Percentiles rank a stretch among this genome's conserved stretches.
These are phyloP conservation scores for Popillia japonica DNA, from an alignment of 1,140 invertebrate genomes.

Conservation along the genomic window DNA sequence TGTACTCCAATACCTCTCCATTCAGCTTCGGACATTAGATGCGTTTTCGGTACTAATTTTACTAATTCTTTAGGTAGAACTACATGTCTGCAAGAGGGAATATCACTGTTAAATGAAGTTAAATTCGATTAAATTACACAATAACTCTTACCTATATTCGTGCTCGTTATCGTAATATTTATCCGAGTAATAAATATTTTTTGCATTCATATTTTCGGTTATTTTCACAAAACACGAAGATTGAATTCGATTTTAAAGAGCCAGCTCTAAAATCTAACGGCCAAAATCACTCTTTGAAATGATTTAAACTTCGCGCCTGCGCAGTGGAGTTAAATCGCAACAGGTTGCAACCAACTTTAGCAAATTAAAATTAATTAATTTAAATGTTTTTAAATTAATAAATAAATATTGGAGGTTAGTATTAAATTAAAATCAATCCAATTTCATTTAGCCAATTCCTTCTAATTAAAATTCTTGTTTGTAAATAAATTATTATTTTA, in stretches of 20 bases:
- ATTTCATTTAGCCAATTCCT: not conserved
- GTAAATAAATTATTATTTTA: no score
- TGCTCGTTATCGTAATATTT: slow-evolving; percentile 90
- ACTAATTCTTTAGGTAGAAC: slow-evolving; percentile 90
- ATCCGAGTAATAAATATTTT: slow-evolving; percentile 79
- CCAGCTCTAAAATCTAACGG: no score
- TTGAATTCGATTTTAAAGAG: no score
- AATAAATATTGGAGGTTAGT: no score
- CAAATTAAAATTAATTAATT: not conserved
- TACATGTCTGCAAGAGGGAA: slow-evolving; percentile 80
- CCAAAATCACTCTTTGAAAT: no score
- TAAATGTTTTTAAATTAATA: no score
- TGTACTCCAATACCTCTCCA: slow-evolving; percentile 93
- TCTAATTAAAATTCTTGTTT: no score
- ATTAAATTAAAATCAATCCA: not conserved
- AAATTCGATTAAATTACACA: no score
- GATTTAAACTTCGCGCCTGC: not conserved
- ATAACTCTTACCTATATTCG: slow-evolving; percentile 77
- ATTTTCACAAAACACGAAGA: no score
- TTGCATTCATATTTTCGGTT: slow-evolving; percentile 49
- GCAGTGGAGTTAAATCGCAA: not conserved
- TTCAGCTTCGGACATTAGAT: slow-evolving; percentile 90
- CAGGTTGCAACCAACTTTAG: not conserved
- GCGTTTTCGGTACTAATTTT: slow-evolving; percentile 88
- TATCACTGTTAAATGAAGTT: not conserved